Base-by-base conservation (phyloP, 2,888 invertebrate genomes). In the Ichneumon xanthorius region DNA sequence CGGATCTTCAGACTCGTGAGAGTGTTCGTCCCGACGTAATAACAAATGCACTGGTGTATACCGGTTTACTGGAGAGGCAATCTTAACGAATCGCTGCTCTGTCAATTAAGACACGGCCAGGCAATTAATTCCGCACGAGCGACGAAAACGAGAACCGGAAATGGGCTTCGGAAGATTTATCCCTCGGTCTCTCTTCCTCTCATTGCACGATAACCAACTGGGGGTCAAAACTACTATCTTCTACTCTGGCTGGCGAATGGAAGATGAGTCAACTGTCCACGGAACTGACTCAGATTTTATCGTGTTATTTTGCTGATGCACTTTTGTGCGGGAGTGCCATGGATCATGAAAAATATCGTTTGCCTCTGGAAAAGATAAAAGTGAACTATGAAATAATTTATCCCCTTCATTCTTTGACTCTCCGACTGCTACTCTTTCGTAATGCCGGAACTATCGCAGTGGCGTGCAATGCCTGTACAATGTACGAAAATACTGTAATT, bases 251-350 rank as follows among this genome's bases (percentile, higher is more conserved):
- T 30, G 30, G 30, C 63, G 33, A n/a, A 63, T 16, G 11, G 7
- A 33, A 63, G 63, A 63, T 16, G 61, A 7, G 79, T 73, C 48
- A 50, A 67, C 79, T 80, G 72, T 75, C 73, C 81, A 58, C 58
- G 63, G 45, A 75, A 84, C 80, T 87, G 89, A 90, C 92, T 92
- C 90, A 89, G 91, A 92, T 92, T 93, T 93, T 93, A 93, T 92
- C 91, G 92, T 92, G 91, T 92, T 93, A 93, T 92, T 92, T 93
- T 93, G 92, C 92, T 93, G 93, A 93, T 93, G 92, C 92, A 93
- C 90, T 90, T 89, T 75, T 50, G 79, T 45, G 73, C 45, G 79
- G 75, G 76, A 82, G 82, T 83, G 80, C 86, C 55, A 37, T 14
- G n/a, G 84, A 81, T 86, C 87, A 87, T 85, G 80, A 86, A 85